Conservation (phyloP, 1,140 invertebrate genomes). For the Mizuhopecten yessoensis region DNA sequence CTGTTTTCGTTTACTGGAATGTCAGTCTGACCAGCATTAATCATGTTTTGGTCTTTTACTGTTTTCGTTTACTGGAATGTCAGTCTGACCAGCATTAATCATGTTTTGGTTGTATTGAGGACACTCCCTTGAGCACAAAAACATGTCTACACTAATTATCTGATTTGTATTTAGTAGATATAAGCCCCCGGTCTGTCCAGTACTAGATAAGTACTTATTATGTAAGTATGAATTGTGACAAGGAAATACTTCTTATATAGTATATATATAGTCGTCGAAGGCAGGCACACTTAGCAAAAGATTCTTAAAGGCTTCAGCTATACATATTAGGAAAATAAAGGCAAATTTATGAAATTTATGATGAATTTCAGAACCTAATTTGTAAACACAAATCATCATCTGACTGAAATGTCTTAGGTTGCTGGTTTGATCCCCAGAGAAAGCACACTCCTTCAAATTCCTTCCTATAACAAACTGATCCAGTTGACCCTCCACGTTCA, state of each 20-base stretch:
- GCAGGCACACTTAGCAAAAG: background rate
- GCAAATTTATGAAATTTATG: too few species aligned
- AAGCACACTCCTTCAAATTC: too few species aligned
- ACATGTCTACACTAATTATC: too few species aligned
- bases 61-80: background rate
- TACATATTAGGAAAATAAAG: background rate
- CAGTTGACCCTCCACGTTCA: too few species aligned
- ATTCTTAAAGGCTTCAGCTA: background rate
- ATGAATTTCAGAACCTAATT: too few species aligned
- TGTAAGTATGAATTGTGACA: background rate
- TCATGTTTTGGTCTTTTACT: too few species aligned
- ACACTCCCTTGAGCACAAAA: slow-evolving; percentile 17
- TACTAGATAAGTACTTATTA: background rate
- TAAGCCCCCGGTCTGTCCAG: background rate
- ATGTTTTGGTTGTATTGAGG: background rate
- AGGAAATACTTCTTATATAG: background rate
- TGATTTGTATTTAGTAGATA: background rate
- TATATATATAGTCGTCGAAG: background rate
- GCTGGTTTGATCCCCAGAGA: too few species aligned
- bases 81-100: background rate
- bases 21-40: too few species aligned
- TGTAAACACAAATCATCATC: too few species aligned
- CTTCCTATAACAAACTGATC: too few species aligned
- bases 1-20: too few species aligned
- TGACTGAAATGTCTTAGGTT: too few species aligned